A percentile compares a stretch with the other conserved stretches of the same genome.
phyloP scores from a whole-genome alignment of 2,888 invertebrate genomes.

The Lithophane socia region DNA sequence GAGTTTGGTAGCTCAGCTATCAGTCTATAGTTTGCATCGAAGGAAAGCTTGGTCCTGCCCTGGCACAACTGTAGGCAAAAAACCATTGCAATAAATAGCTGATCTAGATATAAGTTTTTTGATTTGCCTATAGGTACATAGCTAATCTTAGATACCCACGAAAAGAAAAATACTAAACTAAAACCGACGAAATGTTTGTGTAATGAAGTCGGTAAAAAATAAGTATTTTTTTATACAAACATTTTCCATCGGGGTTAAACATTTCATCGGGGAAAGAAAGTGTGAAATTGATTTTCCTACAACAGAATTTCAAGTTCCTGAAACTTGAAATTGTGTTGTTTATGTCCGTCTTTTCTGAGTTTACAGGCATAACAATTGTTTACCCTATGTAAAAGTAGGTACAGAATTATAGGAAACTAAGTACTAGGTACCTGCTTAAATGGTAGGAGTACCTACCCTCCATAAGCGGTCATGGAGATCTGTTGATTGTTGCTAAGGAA shows the following conservation, averaged over 20 bases:
- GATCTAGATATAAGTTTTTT: background rate
- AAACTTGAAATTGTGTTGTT: no score
- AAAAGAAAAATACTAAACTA: background rate
- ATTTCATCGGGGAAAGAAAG: background rate
- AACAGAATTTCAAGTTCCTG: background rate
- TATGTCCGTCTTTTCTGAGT: no score
- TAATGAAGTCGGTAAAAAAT: no score
- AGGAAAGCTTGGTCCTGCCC: no score
- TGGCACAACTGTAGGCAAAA: background rate
- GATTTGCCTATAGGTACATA: background rate
- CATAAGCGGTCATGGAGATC: background rate
- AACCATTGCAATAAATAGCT: background rate
- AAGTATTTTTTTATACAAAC: background rate
- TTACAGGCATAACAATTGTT: background rate
- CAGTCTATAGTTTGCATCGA: background rate
- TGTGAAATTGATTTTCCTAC: background rate
- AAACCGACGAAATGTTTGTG: no score
- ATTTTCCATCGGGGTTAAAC: background rate
- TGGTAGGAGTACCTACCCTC: background rate
- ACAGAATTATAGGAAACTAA: background rate
- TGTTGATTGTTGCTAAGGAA: constrained; percentile 5
- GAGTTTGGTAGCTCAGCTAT: background rate
- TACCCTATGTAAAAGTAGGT: background rate
- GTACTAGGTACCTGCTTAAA: background rate
- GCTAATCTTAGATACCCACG: background rate